A percentile compares a stretch with the other conserved stretches of the same genome.
phyloP scores from a whole-genome alignment of 2,113 vertebrate genomes.

The Erythrocebus patas region DNA sequence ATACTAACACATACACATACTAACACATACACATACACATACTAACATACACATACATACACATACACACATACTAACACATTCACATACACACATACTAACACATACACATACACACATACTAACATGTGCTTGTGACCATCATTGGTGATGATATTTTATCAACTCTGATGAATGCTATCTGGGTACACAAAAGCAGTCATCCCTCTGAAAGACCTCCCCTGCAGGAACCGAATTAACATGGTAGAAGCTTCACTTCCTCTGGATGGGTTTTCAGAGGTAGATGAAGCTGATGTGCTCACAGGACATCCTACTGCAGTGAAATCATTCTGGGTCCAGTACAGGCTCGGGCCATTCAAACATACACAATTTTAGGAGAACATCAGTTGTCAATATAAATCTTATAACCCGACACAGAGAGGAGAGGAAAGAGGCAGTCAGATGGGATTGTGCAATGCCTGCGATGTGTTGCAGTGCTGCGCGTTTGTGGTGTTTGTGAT shows the following conservation, averaged over 20 bases:
- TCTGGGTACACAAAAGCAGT: background rate
- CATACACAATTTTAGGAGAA: background rate
- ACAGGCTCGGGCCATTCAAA: background rate
- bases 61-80: too few species aligned
- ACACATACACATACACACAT: fast-evolving
- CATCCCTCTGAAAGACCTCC: background rate
- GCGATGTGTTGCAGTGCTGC: fast-evolving
- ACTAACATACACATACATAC: too few species aligned
- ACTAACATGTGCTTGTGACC: fast-evolving
- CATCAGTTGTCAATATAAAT: background rate
- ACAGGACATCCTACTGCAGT: background rate
- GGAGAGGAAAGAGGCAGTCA: background rate
- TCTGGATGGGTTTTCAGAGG: background rate
- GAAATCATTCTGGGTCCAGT: background rate
- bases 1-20: too few species aligned
- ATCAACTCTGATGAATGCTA: fast-evolving
- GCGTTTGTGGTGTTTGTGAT: background rate
- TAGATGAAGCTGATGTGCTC: background rate
- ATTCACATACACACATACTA: background rate
- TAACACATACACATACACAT: background rate
- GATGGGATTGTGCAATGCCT: background rate
- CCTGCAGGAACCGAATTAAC: fast-evolving
- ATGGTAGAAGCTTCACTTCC: fast-evolving
- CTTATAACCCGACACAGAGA: too few species aligned
- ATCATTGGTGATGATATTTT: fast-evolving